Base-by-base conservation (phyloP, 2,113 vertebrate species). In the Onychostoma macrolepis region DNA sequence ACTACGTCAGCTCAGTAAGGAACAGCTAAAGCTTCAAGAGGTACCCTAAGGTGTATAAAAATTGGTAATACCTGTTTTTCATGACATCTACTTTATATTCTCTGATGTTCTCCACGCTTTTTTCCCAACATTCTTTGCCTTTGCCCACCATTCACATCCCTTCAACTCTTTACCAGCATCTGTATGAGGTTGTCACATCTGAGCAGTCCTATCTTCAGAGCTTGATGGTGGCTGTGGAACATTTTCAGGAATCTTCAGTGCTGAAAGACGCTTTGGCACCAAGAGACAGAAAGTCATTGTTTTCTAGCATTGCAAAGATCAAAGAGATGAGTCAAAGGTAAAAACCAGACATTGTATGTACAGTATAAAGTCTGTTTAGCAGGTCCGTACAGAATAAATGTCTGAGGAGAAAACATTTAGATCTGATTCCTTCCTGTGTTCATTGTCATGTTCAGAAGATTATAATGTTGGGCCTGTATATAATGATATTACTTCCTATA, bases 101-200 rank as follows among this genome's bases (percentile, higher is more conserved):
- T 36, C 30, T 71, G 67, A 36, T 71, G 7, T 19, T 53, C 17
- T 19, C 50, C 17, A 53, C 50, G 19, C 50, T 50, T 48, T 2
- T 2, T 19, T 43, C 36, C 36, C 71, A 74, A 74, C 11, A n/a
- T 74, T 74, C 21, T 74, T 41, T 74, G 71, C 36, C 24, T 38
- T 41, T 38, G 36, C 9, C 71, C 4, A 8, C 38, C 38, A 19
- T 56, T 43, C 30, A 12, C 33, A 72, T 38, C 36, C 71, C 36
- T 41, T 33, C 10, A 38, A 15, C 48, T 0, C 13, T 48, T 48
- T 12, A 48, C 56, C 33, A 91, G 88, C 87, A 83, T 63, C 83
- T 89, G 74, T 91, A 88, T 75, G 90, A 89, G 69, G 90, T 91
- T 45, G 72, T 86, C 24, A 89, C 65, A 4, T 76, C 87, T 36